Conservation (phyloP, 2,113 vertebrate species). For the Salvelinus namaycush region DNA sequence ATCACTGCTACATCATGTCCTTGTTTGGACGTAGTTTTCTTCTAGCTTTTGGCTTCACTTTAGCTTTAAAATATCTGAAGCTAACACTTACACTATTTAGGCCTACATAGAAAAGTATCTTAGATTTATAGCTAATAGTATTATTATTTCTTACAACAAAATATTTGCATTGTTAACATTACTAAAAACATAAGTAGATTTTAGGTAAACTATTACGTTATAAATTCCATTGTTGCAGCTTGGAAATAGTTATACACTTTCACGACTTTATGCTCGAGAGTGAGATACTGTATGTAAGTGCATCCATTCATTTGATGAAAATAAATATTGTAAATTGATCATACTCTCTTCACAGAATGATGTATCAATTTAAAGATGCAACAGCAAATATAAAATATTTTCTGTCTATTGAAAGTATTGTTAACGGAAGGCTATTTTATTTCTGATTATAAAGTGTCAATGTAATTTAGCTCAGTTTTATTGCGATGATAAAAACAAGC, state of each 20-base stretch:
- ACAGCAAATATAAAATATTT: not conserved
- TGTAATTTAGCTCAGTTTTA: not conserved
- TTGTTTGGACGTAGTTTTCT: not conserved
- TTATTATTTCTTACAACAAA: not conserved
- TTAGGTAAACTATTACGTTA: not conserved
- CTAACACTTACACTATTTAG: too few species aligned
- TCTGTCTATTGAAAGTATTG: not conserved
- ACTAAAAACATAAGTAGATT: not conserved
- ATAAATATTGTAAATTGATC: not conserved
- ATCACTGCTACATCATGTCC: too few species aligned
- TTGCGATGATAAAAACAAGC: too few species aligned
- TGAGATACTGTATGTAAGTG: not conserved
- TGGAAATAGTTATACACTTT: too few species aligned
- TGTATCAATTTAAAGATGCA: not conserved
- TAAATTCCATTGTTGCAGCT: not conserved
- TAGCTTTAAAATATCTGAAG: too few species aligned
- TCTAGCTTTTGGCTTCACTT: too few species aligned
- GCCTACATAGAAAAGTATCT: too few species aligned
- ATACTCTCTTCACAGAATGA: not conserved
- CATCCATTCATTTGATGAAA: not conserved
- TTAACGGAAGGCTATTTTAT: not conserved
- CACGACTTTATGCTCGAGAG: too few species aligned
- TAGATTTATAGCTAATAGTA: too few species aligned
- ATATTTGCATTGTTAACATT: not conserved
- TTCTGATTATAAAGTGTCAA: not conserved